Percentiles rank a stretch among this genome's conserved stretches.
These are phyloP conservation scores for Litocranius walleri DNA, from an alignment of 2,113 vertebrate species.

Conservation along the genomic window DNA sequence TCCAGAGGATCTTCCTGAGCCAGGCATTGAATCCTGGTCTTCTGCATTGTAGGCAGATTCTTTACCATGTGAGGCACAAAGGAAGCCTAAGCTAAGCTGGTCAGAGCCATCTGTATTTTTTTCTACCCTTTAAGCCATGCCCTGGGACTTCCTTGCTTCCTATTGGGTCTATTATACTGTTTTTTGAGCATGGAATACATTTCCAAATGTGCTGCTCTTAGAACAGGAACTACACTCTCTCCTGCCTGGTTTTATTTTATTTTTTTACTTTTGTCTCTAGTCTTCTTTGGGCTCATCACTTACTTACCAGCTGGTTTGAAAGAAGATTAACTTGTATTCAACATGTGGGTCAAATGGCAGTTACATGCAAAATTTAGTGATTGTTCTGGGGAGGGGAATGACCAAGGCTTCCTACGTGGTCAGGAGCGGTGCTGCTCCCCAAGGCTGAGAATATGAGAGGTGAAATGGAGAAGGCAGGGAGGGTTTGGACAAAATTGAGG, in stretches of 20 bases:
- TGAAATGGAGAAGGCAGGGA: not conserved
- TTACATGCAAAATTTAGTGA: not conserved
- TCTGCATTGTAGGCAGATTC: not conserved
- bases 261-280: not conserved
- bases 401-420: not conserved
- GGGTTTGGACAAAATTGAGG: accelerated
- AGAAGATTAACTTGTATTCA: not conserved
- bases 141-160: not conserved
- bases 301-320: not conserved
- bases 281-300: not conserved
- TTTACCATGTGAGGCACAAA: not conserved
- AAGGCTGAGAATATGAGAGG: not conserved
- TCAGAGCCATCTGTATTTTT: not conserved
- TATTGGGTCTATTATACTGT: not conserved
- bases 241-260: not conserved
- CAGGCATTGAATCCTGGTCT: not conserved
- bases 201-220: not conserved
- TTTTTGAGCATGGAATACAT: not conserved
- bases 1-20: not conserved
- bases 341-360: not conserved
- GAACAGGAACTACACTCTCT: not conserved
- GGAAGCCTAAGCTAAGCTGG: not conserved
- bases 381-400: not conserved
- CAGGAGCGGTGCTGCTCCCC: not conserved
- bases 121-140: not conserved